phyloP scores from a whole-genome alignment of 1,140 invertebrate genomes.

The Apis laboriosa region DNA sequence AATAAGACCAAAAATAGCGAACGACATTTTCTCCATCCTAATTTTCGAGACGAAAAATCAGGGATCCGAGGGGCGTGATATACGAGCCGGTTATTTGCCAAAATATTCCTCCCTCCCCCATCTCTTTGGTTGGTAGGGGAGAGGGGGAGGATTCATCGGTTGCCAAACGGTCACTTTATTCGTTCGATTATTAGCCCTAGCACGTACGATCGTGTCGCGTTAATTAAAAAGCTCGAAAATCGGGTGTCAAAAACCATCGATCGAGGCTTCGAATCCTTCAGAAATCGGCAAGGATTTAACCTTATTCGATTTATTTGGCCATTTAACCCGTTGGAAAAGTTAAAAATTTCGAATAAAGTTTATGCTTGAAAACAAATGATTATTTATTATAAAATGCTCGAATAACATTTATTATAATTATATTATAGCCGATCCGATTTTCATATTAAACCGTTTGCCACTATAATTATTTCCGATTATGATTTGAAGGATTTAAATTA shows the following conservation, averaged over 20 bases:
- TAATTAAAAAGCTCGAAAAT: slow-evolving; percentile 51
- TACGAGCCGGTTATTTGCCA: slow-evolving; percentile 72
- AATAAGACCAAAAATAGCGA: slow-evolving; percentile 79
- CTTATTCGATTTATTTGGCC: too few species aligned
- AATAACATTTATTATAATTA: too few species aligned
- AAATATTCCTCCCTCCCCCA: slow-evolving; percentile 69
- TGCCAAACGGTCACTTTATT: slow-evolving; percentile 68
- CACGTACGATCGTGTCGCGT: slow-evolving; percentile 24
- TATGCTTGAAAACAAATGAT: too few species aligned
- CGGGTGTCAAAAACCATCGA: too few species aligned
- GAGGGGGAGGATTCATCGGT: slow-evolving; percentile 65
- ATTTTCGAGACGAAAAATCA: slow-evolving; percentile 63
- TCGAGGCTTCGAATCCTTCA: not conserved
- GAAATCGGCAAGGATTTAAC: too few species aligned
- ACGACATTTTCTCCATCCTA: slow-evolving; percentile 72
- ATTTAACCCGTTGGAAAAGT: too few species aligned
- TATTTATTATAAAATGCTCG: too few species aligned
- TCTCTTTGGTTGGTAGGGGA: slow-evolving; percentile 4
- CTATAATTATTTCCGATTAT: too few species aligned
- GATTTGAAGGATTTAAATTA: too few species aligned
- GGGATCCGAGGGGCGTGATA: slow-evolving; percentile 66
- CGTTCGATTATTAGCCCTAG: slow-evolving; percentile 56
- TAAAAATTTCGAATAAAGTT: too few species aligned
- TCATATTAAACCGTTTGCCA: too few species aligned
- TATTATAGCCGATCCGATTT: too few species aligned